Evolutionary conservation across 2,888 invertebrate species (phyloP), one percentile per base, ranked within the genome.

Genomic region (Frankliniella fusca): DNA sequence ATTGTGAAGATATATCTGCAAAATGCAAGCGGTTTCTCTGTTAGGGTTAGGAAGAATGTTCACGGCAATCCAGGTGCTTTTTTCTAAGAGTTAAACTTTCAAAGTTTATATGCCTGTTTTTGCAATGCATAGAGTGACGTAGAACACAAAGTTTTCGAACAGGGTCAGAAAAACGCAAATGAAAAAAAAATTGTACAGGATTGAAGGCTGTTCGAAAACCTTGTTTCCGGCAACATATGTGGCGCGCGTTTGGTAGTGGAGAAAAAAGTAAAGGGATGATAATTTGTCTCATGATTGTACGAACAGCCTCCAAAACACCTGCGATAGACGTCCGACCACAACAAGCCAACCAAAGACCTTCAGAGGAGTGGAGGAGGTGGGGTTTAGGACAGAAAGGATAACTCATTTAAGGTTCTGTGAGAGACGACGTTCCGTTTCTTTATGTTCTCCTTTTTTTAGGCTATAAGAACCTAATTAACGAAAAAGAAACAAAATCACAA

Each of bases 1-100:
- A 98, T 98, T 85, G 97, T 98, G 90, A 98, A 98, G 88, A 97
- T 92, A 89, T 97, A 98, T 91, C 98, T 98, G 92, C 83, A 91
- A 90, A 82, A 10, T 2, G 38, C 2, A 38, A 38, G 38, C 38
- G 38, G 38, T 38, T 38, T 38, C 38, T 38, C 38, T 38, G 38
- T 38, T 38, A 38, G 38, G 23, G 48, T 28, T 38, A 15, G 80
- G 0, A 38, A 10, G 27, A 15, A 15, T 61, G 61, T 61, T 18
- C 18, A 61, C 61, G 5, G 7, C 61, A 61, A 61, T 61, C 61
- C n/a, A 61, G 0, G 18, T 3, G 38, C 38, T 38, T 38, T 5
- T 38, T 38, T 38, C 38, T 38, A 3, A 38, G 38, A 38, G 5
- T 5, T 38, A 38, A 38, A 38, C 5, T 38, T 38, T 2, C 38